Evolutionary conservation across 2,797 vertebrate species (phyloP), one percentile per base, ranked within the genome.

Genomic region (Sciaenops ocellatus): DNA sequence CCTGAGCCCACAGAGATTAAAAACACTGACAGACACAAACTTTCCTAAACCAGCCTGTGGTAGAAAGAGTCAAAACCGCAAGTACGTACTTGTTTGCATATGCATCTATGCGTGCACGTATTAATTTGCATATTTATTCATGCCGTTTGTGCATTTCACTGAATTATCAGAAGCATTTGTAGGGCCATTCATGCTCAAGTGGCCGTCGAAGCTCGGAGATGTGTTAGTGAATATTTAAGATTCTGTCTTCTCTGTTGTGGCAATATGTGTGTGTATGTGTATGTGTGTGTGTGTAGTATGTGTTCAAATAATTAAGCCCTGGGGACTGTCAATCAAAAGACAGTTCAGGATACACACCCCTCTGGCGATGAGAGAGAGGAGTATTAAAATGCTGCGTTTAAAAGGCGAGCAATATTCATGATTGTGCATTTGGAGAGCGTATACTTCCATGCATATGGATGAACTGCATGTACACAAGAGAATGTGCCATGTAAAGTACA

Each of bases 231-330:
- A 87, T 83, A 85, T 67, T 66, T 78, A 73, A 83, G 67, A 65
- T 63, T 72, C 8, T 22, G 62, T 51, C 16, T 76, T 20, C 34
- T 73, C 24, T 70, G 66, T 80, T 80, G 62, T 64, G 65, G 68
- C 50, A 59, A 9, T 60, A 61, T 63, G 59, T 66, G 61, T 76
- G 78, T 69, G 76, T 72, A 61, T 8, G 26, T 77, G 69, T 68
- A 63, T 63, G 59, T 66, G 63, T 76, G 78, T 69, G 63, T 34
- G 63, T 63, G 59, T 66, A 70, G 76, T 72, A 64, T 10, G 26
- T 77, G 69, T 68, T 84, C 38, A 80, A 81, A 88, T 90, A 92
- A 90, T 88, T 85, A 89, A 85, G 3, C 78, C 69, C 76, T 26
- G 17, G 73, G 83, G 82, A 87, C 30, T 76, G 83, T 80, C 86